Evolutionary conservation across 2,797 vertebrate species (phyloP), one percentile per base, ranked within the genome.

Genomic region (Bucorvus abyssinicus): DNA sequence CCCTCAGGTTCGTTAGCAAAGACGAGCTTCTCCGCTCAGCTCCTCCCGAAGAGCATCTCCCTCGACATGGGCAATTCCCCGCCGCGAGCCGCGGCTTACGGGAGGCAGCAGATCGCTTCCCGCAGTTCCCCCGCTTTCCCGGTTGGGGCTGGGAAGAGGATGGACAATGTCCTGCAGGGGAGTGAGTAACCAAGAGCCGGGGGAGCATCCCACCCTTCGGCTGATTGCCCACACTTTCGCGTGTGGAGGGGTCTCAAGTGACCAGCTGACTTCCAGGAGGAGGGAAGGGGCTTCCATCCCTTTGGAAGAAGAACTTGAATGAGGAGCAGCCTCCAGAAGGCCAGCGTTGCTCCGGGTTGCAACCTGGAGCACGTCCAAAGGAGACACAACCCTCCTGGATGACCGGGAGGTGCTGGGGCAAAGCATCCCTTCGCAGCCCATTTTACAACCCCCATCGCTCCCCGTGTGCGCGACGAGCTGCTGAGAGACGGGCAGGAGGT

Each of bases 51-150:
- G 30, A 76, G 47, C 78, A 21, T 30, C 74, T 61, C 86, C 86
- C 86, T 22, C 2, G 3, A 40, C 61, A 22, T 9, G 52, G 61
- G 14, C 21, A 4, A 4, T 79, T 79, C 77, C 77, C 89, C 2
- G 0, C 77, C 21, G 1, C 1, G 10, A 16, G 8, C 27, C 4
- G 0, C 4, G 0, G n/a, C 44, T 92, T 94, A 79, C 47, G 82
- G 90, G 86, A 94, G 3, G 67, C n/a, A 4, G 52, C 47, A 7
- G n/a, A 29, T 47, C 12, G 4, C 57, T 65, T 86, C 73, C 49
- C 22, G 53, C 75, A 38, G 55, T 19, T 7, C 4, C 59, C 42
- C 47, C 36, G 29, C 42, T 40, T 71, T 67, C 80, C 69, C 12
- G 6, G 11, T 6, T 20, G 70, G 18, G 60, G 34, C 5, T 63